Conservation (phyloP, 1,140 invertebrate species). For the Temnothorax nylanderi region DNA sequence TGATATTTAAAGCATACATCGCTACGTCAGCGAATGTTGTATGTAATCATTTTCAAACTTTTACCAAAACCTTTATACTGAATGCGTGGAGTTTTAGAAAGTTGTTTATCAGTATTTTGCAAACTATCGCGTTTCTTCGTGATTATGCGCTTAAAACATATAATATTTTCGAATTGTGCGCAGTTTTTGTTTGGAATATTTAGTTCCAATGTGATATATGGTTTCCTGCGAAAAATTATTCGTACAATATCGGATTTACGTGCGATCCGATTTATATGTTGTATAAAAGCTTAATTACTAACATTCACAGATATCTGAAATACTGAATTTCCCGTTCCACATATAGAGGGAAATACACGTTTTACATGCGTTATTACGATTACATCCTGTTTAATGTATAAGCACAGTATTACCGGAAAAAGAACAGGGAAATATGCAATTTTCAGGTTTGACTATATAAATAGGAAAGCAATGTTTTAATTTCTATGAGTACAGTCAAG, state of each 20-base stretch:
- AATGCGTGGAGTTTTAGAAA: neutral
- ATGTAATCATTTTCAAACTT: neutral
- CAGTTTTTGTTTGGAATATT: slow-evolving; percentile 42
- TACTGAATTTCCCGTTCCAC: neutral
- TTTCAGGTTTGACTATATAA: neutral
- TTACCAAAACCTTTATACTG: neutral
- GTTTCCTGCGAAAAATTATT: slow-evolving; percentile 31
- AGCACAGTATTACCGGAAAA: slow-evolving; percentile 31
- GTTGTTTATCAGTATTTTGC: neutral
- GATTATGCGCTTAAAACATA: slow-evolving; percentile 29
- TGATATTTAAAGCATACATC: neutral
- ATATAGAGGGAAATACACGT: neutral
- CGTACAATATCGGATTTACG: slow-evolving; percentile 43
- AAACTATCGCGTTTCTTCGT: neutral
- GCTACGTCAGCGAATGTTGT: neutral
- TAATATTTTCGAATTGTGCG: neutral
- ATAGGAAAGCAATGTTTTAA: slow-evolving; percentile 17
- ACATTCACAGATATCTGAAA: slow-evolving; percentile 44
- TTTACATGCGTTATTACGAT: slow-evolving; percentile 38
- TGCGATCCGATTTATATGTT: slow-evolving; percentile 47
- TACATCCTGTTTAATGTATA: slow-evolving; percentile 27
- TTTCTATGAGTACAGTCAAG: neutral
- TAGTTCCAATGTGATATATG: slow-evolving; percentile 2
- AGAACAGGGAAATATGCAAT: neutral
- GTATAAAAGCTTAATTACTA: slow-evolving; percentile 50